Evolutionary conservation across 2,888 invertebrate genomes (phyloP), one percentile per base, ranked within the genome.

Genomic region (Drosophila ustulata): DNA sequence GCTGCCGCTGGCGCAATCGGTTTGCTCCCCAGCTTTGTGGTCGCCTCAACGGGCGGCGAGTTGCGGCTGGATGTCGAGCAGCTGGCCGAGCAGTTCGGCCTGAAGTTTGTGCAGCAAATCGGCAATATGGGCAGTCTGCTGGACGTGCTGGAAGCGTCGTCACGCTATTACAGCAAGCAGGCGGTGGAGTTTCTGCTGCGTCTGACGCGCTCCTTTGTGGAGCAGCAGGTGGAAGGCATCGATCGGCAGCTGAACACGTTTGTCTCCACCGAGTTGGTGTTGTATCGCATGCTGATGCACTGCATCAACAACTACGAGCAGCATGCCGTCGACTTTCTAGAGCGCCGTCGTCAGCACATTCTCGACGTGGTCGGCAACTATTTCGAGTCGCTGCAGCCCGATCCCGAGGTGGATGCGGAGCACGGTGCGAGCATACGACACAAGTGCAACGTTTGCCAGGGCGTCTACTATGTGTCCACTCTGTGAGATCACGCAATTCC

Each of bases 91-190:
- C 57, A 73, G 3, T 83, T 81, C 56, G 90, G 90, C 4, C 3
- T 3, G 3, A 84, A 87, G 59, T 90, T 90, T 51, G 89, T 90
- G 3, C 72, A 77, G 13, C 89, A 89, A 11, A 89, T 90, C 5
- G 66, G 75, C 3, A 85, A 80, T 49, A 8, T 75, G 11, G 28
- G 67, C 47, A 90, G 74, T 55, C 77, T 90, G 6, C 53, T 75
- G 49, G 89, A 90, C 37, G 76, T 90, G 2, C 45, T 90, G 1
- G 79, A 80, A 41, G 75, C 78, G 3, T 71, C 90, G 66, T 69
- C 67, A 0, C 58, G 57, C 3, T 86, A 82, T 58, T 85, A 86
- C n/a, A 79, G 71, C 28, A 77, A 80, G 0, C 34, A 64, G 26
- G 56, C 76, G 4, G 70, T 82, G 34, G 69, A 83, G 32, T 37